Evolutionary conservation across 2,888 invertebrate genomes (phyloP).

Genomic region (Nephrotoma flavescens): DNA sequence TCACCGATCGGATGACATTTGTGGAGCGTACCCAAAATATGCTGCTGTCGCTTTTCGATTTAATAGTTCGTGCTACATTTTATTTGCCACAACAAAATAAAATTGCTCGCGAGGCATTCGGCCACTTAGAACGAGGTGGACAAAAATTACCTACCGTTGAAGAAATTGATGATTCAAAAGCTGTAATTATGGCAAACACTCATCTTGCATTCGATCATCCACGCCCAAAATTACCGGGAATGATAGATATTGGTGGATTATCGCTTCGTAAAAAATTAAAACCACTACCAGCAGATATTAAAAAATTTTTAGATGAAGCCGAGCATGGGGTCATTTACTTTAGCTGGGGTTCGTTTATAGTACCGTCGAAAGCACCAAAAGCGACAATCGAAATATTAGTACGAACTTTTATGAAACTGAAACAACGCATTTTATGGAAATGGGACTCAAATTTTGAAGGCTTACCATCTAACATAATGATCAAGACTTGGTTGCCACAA

Average conservation of each 20-base stretch:
- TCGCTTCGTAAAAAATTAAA: conserved; percentile 20
- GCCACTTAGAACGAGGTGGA: background rate
- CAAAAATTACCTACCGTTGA: conserved; percentile 26
- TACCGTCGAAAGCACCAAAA: background rate
- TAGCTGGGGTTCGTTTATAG: conserved; percentile 33
- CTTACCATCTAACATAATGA: conserved; percentile 31
- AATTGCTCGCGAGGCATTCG: background rate
- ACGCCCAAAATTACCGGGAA: conserved; percentile 30
- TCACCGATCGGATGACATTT: conserved; percentile 30
- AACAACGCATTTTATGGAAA: conserved; percentile 37
- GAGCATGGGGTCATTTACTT: conserved; percentile 33
- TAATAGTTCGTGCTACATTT: conserved; percentile 22
- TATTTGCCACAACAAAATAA: conserved; percentile 23
- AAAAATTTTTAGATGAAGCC: conserved; percentile 30
- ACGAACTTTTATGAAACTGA: conserved; percentile 30
- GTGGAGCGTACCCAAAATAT: conserved; percentile 27
- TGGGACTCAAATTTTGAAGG: conserved; percentile 30
- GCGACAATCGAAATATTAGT: background rate
- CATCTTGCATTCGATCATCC: conserved; percentile 35
- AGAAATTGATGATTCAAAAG: conserved; percentile 34
- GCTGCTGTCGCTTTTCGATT: conserved; percentile 24
- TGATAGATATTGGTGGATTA: conserved; percentile 26
- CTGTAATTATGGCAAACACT: conserved; percentile 36
- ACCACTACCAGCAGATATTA: conserved; percentile 20
- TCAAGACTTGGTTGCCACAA: conserved; percentile 39